phyloP scores from a whole-genome alignment of 2,888 invertebrate species.

The Copidosoma aretas region DNA sequence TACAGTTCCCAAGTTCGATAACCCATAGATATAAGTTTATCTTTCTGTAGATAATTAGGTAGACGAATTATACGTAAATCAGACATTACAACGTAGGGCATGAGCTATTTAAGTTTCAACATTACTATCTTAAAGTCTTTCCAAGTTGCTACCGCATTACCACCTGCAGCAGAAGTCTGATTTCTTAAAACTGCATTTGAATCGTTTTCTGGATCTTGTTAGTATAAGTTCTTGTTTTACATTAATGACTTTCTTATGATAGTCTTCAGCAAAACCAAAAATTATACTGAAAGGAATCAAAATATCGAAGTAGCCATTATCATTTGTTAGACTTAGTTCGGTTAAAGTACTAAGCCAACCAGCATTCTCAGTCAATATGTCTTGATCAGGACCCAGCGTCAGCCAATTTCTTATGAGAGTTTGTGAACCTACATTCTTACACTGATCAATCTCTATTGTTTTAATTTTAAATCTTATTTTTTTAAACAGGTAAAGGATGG shows the following conservation, averaged over 20 bases:
- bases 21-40: neutral
- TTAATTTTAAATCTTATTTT: neutral
- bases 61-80: neutral
- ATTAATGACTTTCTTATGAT: neutral
- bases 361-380: neutral
- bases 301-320: neutral
- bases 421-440: conserved; percentile 1
- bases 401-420: neutral
- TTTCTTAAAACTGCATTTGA: neutral
- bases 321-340: neutral
- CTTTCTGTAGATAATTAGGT: neutral
- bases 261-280: neutral
- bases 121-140: neutral
- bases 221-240: neutral
- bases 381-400: neutral
- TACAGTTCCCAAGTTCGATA: neutral
- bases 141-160: neutral
- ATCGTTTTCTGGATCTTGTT: neutral
- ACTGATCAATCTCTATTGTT: neutral
- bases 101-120: neutral
- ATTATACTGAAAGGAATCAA: no score
- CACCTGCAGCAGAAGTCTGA: neutral
- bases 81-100: no score
- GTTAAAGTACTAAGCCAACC: neutral
- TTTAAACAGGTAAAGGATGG: conserved; percentile 29